Evolutionary conservation across 2,797 vertebrate genomes (phyloP).

Genomic region (Clarias fuscus): DNA sequence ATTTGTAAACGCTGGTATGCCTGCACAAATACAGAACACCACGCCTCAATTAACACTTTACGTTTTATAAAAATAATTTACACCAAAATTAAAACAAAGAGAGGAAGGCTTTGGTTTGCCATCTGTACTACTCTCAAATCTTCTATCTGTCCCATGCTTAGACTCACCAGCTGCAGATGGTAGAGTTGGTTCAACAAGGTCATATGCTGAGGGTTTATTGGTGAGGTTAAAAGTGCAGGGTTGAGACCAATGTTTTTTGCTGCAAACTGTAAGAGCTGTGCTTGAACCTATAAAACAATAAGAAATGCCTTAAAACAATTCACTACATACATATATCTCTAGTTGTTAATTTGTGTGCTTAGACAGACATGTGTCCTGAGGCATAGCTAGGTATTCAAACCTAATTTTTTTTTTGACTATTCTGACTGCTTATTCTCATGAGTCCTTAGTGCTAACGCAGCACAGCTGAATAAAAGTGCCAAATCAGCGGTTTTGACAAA

Average conservation of each 20-base stretch:
- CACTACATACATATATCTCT: not conserved
- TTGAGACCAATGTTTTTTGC: slow-evolving; percentile 99
- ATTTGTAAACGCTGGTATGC: slow-evolving; percentile 99
- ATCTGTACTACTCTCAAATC: not conserved
- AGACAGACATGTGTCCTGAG: not conserved
- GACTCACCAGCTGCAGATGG: slow-evolving; percentile 98
- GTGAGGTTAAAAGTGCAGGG: slow-evolving; percentile 99
- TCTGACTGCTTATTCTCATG: not conserved
- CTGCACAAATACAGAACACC: slow-evolving; percentile 64
- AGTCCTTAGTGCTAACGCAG: too few species aligned
- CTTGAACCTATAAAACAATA: slow-evolving; percentile 88
- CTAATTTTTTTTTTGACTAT: not conserved
- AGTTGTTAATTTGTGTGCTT: not conserved
- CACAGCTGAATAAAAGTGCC: not conserved
- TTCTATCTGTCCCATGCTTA: not conserved
- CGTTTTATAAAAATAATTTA: not conserved
- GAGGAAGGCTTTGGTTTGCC: not conserved
- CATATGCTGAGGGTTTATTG: slow-evolving; percentile 99
- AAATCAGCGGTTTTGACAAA: not conserved
- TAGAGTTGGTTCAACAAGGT: slow-evolving; percentile 99
- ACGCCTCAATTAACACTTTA: not conserved
- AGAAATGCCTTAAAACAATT: not conserved
- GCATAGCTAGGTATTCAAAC: not conserved
- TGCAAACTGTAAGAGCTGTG: slow-evolving; percentile 99
- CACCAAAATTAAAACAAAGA: not conserved